These are phyloP conservation scores for Apamea sordens DNA, from an alignment of 2,888 invertebrate species.

Conservation along the genomic window DNA sequence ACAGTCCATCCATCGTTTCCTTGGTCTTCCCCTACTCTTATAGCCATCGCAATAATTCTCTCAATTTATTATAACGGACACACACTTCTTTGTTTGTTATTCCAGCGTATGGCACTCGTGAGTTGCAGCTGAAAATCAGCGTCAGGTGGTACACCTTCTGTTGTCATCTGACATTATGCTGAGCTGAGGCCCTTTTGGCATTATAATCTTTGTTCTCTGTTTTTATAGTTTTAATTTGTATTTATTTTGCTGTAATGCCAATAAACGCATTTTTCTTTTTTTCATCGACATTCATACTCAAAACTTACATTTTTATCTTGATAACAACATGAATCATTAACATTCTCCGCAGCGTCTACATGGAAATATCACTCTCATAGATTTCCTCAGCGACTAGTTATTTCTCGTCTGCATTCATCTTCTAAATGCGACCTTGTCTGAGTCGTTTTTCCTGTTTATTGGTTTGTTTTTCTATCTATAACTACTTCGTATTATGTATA, in stretches of 20 bases:
- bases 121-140: too few species aligned
- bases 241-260: too few species aligned
- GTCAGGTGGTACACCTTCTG: too few species aligned
- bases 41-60: too few species aligned
- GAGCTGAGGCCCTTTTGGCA: too few species aligned
- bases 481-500: background rate
- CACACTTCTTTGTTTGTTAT: too few species aligned
- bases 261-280: too few species aligned
- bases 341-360: background rate
- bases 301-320: background rate
- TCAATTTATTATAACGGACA: too few species aligned
- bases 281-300: background rate
- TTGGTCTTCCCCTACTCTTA: background rate
- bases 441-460: constrained; percentile 1
- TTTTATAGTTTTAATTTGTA: too few species aligned
- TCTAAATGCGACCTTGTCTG: constrained; percentile 13
- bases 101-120: too few species aligned
- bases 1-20: background rate
- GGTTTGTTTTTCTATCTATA: constrained; percentile 17
- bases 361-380: background rate
- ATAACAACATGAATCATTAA: background rate
- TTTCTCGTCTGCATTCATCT: constrained; percentile 3
- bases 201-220: too few species aligned
- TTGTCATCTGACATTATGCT: too few species aligned
- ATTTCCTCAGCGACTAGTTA: background rate